These are phyloP conservation scores for Acanthiza pusilla DNA, from an alignment of 2,797 vertebrate species.

Conservation along the genomic window DNA sequence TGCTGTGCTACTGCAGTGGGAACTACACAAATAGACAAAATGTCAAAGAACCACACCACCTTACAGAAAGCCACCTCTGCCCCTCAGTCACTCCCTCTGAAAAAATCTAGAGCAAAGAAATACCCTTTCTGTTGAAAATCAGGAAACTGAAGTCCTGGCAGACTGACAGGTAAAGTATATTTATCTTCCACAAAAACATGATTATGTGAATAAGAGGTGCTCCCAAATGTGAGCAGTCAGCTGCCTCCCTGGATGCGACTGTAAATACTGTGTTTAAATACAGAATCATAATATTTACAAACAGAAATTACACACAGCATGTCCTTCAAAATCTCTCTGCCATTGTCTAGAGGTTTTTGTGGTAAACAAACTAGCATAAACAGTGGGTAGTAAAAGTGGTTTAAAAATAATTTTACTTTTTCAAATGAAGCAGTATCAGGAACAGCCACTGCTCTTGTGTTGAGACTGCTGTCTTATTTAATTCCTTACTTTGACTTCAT, in stretches of 20 bases:
- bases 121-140: neutral
- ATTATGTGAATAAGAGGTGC: neutral
- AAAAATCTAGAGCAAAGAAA: neutral
- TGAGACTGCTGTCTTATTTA: neutral
- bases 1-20: neutral
- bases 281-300: conserved; percentile 3
- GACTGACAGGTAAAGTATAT: neutral
- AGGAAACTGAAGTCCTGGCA: neutral
- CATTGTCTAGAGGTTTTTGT: neutral
- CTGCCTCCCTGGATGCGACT: neutral
- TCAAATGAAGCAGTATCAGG: neutral
- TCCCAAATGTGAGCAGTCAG: neutral
- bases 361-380: neutral
- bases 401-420: neutral
- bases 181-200: neutral
- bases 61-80: neutral
- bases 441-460: neutral
- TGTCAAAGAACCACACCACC: neutral
- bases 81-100: neutral
- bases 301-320: neutral
- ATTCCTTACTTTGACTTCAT: neutral
- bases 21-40: neutral
- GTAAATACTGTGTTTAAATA: neutral
- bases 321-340: neutral
- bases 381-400: neutral